These are phyloP conservation scores for Eueides isabella DNA, from an alignment of 1,140 invertebrate genomes.

Conservation along the genomic window DNA sequence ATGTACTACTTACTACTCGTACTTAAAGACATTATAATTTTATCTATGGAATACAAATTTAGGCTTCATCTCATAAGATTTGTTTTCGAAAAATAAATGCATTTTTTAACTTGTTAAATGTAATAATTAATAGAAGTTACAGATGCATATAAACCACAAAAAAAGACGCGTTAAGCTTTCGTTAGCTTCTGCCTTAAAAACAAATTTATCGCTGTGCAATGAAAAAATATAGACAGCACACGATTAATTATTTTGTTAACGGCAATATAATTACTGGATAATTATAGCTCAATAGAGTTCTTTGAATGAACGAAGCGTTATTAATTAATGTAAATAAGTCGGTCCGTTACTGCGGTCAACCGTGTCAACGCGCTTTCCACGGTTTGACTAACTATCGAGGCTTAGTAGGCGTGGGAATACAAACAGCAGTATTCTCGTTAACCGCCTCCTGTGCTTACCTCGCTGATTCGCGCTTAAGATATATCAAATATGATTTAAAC, in stretches of 20 bases:
- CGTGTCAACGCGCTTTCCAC: conserved; percentile 34
- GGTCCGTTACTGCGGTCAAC: conserved; percentile 32
- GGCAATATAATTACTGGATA: not conserved
- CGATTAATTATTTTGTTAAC: not conserved
- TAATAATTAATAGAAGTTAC: too few species aligned
- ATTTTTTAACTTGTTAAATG: too few species aligned
- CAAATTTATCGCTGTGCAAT: not conserved
- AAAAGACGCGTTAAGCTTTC: too few species aligned
- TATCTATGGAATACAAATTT: too few species aligned
- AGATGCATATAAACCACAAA: too few species aligned
- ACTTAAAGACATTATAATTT: too few species aligned
- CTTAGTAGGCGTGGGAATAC: conserved; percentile 68
- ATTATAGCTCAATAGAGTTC: conserved; percentile 1
- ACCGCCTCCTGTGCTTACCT: conserved; percentile 55
- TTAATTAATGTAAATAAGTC: conserved; percentile 32
- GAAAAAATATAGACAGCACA: not conserved
- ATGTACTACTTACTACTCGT: too few species aligned
- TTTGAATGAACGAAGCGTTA: conserved; percentile 6
- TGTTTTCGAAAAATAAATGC: too few species aligned
- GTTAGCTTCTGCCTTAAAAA: too few species aligned
- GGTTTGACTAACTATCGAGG: conserved; percentile 46
- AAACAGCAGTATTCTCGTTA: conserved; percentile 66
- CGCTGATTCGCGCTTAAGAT: conserved; percentile 29
- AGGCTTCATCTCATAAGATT: too few species aligned
- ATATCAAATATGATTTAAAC: not conserved